These are phyloP conservation scores for Hemicentrotus pulcherrimus DNA, from an alignment of 35 echinoderm and acorn worm genomes.

Conservation along the genomic window DNA sequence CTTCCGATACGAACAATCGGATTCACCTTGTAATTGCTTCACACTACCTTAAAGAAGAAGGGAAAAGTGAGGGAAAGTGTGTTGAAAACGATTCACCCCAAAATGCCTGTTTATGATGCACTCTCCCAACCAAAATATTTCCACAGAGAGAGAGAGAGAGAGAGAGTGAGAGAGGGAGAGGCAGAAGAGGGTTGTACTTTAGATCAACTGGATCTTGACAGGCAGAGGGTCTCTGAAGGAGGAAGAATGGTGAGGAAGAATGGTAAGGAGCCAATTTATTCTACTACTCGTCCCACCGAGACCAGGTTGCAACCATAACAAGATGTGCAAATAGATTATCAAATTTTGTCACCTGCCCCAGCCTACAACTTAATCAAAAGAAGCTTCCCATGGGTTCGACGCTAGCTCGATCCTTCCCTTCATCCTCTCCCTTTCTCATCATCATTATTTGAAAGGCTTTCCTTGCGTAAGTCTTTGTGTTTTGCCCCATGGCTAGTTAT, in stretches of 20 bases:
- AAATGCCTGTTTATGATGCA: background rate
- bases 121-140: background rate
- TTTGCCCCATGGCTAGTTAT: background rate
- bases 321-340: slow-evolving; percentile 19
- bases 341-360: background rate
- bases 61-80: too few species aligned
- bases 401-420: background rate
- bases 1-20: too few species aligned
- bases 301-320: background rate
- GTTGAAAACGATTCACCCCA: background rate
- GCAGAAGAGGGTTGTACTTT: background rate
- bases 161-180: background rate
- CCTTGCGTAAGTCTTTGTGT: background rate
- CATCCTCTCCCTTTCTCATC: background rate
- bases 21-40: too few species aligned
- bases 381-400: background rate
- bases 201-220: slow-evolving; percentile 11
- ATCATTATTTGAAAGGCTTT: background rate
- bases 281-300: background rate
- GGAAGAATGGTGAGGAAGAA: background rate
- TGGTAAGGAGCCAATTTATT: background rate
- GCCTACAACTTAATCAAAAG: background rate
- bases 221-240: background rate
- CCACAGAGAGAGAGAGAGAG: background rate
- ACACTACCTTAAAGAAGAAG: too few species aligned